These are phyloP conservation scores for Mastomys coucha DNA, from an alignment of 2,113 vertebrate species.

Conservation along the genomic window DNA sequence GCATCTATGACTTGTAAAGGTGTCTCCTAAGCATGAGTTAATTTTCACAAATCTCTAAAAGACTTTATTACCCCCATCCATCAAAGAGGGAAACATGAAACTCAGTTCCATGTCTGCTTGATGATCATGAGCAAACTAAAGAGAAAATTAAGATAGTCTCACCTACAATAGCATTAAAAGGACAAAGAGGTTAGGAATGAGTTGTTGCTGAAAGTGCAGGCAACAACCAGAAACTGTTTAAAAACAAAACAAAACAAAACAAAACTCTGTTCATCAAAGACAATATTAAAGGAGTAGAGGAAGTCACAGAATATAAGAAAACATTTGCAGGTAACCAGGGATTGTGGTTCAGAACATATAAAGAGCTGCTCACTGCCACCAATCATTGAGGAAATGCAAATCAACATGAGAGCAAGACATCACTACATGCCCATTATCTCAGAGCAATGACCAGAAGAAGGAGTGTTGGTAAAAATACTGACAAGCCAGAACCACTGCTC, in stretches of 20 bases:
- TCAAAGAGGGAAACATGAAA: slow-evolving; percentile 49
- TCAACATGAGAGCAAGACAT: background rate
- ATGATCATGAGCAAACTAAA: background rate
- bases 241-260: background rate
- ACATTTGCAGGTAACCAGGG: background rate
- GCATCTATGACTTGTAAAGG: background rate
- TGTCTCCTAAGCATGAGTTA: background rate
- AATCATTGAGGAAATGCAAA: background rate
- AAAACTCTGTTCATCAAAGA: background rate
- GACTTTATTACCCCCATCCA: slow-evolving; percentile 20
- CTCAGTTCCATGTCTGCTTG: background rate
- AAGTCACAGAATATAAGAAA: background rate
- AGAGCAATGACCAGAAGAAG: background rate
- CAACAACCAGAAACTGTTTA: background rate
- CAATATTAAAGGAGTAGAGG: background rate
- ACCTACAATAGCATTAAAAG: background rate
- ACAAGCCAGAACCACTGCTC: background rate
- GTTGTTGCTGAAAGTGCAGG: background rate
- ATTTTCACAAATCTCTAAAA: slow-evolving; percentile 23
- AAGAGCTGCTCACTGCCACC: background rate
- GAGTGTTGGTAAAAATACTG: background rate
- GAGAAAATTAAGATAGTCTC: background rate
- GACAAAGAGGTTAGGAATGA: background rate
- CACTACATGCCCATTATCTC: background rate
- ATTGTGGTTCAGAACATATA: background rate